These are phyloP conservation scores for Patella pellucida DNA, from an alignment of 2,888 invertebrate species.

Conservation along the genomic window DNA sequence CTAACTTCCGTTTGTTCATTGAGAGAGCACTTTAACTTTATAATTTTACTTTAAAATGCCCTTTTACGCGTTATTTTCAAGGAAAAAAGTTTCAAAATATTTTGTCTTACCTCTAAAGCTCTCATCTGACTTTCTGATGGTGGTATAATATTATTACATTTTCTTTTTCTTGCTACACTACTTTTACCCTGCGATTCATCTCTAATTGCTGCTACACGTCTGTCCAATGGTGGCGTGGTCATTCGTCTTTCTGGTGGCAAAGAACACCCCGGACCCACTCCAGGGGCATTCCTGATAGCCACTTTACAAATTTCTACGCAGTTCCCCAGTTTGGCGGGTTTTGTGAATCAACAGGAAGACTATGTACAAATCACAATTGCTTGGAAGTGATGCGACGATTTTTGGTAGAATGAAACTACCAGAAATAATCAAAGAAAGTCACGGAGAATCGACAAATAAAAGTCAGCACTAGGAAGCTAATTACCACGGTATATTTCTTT, in stretches of 20 bases:
- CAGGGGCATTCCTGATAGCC: constrained; percentile 42
- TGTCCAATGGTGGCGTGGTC: constrained; percentile 34
- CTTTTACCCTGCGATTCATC: constrained; percentile 10
- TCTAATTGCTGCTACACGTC: constrained; percentile 12
- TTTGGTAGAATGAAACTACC: too few relatives aligned
- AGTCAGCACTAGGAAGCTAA: too few relatives aligned
- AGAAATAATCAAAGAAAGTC: too few relatives aligned
- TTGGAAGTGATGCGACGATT: too few relatives aligned
- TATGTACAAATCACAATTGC: too few relatives aligned
- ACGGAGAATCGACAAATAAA: too few relatives aligned
- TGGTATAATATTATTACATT: constrained; percentile 48
- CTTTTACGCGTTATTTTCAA: too few relatives aligned
- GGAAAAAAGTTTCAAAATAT: too few relatives aligned
- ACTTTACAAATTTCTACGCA: constrained; percentile 56
- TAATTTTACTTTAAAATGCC: too few relatives aligned
- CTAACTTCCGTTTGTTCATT: too few relatives aligned
- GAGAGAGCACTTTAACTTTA: too few relatives aligned
- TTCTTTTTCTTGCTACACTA: constrained; percentile 32
- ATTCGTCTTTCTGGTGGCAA: constrained; percentile 26
- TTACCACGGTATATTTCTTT: too few relatives aligned
- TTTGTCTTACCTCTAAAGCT: constrained; percentile 20
- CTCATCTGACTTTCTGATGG: constrained; percentile 23
- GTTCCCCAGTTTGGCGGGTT: constrained; percentile 51
- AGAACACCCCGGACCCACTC: constrained; percentile 18
- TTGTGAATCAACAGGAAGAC: not conserved